phyloP scores from a whole-genome alignment of 1,140 invertebrate genomes.

The Druon quercuslanigerum region DNA sequence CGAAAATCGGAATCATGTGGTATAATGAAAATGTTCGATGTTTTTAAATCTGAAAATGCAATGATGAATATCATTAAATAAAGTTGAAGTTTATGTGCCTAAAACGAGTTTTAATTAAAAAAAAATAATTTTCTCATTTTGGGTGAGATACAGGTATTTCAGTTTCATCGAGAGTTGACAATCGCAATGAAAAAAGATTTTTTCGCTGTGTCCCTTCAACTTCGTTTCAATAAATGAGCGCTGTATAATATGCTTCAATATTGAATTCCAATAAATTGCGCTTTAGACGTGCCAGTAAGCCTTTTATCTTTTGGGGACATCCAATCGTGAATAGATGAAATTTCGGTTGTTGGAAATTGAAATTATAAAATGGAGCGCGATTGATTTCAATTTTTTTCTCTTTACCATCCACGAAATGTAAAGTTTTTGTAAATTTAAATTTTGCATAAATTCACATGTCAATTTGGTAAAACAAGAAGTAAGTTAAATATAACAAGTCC shows the following conservation, averaged over 20 bases:
- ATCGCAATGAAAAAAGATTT: background rate
- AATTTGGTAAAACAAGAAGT: background rate
- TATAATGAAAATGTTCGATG: background rate
- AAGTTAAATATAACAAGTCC: too few relatives aligned
- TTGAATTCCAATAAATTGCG: constrained; percentile 11
- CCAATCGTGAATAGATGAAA: background rate
- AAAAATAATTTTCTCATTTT: background rate
- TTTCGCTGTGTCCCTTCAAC: background rate
- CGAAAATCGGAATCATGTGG: background rate
- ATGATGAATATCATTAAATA: background rate
- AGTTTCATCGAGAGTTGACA: background rate
- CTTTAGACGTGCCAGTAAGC: constrained; percentile 4
- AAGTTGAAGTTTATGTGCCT: background rate
- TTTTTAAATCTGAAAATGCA: background rate
- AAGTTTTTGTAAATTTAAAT: background rate
- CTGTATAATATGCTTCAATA: constrained; percentile 7
- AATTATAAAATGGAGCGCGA: too few relatives aligned
- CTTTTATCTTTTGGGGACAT: background rate
- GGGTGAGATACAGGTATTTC: too few relatives aligned
- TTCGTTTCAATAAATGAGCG: background rate
- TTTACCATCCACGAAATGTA: background rate
- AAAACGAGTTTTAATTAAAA: background rate
- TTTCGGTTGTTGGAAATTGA: background rate
- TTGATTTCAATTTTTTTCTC: background rate
- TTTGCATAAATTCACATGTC: background rate